These are phyloP conservation scores for Gymnogyps californianus DNA, from an alignment of 2,113 vertebrate species.

Conservation along the genomic window DNA sequence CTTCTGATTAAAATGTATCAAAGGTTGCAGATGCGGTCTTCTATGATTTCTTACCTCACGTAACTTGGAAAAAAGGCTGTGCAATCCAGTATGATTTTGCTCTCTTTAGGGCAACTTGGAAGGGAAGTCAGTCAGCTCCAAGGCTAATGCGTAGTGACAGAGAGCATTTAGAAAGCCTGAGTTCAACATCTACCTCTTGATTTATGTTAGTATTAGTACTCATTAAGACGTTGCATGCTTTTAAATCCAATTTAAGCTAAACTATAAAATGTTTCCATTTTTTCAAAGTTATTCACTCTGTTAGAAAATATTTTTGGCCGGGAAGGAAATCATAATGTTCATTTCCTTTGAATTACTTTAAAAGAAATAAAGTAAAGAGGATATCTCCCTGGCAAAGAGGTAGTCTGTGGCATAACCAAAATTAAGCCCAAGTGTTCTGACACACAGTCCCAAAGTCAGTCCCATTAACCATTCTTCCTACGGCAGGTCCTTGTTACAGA, in stretches of 20 bases:
- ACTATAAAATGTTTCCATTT: neutral
- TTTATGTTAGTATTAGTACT: neutral
- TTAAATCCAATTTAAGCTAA: neutral
- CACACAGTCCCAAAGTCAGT: neutral
- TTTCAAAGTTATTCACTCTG: neutral
- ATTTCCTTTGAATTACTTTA: neutral
- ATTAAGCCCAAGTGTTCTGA: neutral
- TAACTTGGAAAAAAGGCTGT: neutral
- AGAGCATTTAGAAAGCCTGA: neutral
- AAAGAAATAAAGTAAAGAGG: neutral
- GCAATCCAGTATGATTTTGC: neutral
- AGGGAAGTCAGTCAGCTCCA: neutral
- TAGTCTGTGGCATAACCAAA: neutral
- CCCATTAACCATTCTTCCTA: neutral
- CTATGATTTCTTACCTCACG: neutral
- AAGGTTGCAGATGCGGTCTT: neutral
- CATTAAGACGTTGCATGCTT: neutral
- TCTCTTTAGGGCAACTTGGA: neutral
- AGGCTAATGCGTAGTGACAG: neutral
- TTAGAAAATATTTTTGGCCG: neutral
- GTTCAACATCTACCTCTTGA: neutral
- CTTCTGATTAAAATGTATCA: neutral
- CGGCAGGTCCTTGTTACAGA: neutral
- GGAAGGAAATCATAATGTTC: neutral
- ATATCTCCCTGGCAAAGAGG: neutral